A percentile compares a stretch with the other conserved stretches of the same genome.
Conservation (phyloP, 2,888 invertebrate genomes). For the Drosophila macrospina region DNA sequence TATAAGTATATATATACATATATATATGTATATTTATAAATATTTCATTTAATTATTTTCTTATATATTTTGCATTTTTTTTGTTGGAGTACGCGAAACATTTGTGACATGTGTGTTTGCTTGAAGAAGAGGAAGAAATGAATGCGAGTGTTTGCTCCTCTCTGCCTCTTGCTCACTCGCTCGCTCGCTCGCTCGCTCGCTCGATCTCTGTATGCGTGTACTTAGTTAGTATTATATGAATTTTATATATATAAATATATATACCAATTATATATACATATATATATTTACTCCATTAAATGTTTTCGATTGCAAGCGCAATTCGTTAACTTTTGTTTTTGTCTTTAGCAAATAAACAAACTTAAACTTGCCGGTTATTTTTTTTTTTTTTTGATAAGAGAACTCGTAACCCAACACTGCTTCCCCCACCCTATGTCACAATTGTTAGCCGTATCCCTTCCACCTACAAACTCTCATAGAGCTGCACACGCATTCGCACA, state of each 20-base stretch:
- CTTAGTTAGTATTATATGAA: not conserved
- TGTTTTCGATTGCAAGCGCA: constrained; percentile 2
- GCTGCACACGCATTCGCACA: constrained; percentile 62
- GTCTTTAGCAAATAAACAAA: constrained; percentile 35
- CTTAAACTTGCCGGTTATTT: constrained; percentile 16
- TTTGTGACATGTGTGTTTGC: constrained; percentile 56
- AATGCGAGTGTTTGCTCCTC: not conserved
- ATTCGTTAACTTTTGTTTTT: constrained; percentile 14
- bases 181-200: not conserved
- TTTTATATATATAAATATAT: too few relatives aligned
- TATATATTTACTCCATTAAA: constrained; percentile 2
- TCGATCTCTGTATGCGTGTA: constrained; percentile 13
- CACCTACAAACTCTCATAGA: not conserved
- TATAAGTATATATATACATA: constrained; percentile 14
- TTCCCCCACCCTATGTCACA: not conserved
- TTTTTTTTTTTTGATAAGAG: constrained; percentile 46
- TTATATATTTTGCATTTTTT: constrained; percentile 12
- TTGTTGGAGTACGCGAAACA: constrained; percentile 33
- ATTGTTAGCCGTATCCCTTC: not conserved
- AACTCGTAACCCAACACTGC: constrained; percentile 2
- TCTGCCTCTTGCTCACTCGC: not conserved
- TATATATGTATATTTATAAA: constrained; percentile 20
- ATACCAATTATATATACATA: too few relatives aligned
- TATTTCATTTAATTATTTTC: constrained; percentile 11
- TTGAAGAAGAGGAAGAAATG: constrained; percentile 26